Evolutionary conservation across 2,888 invertebrate species (phyloP).

Genomic region (Auanema sp.): DNA sequence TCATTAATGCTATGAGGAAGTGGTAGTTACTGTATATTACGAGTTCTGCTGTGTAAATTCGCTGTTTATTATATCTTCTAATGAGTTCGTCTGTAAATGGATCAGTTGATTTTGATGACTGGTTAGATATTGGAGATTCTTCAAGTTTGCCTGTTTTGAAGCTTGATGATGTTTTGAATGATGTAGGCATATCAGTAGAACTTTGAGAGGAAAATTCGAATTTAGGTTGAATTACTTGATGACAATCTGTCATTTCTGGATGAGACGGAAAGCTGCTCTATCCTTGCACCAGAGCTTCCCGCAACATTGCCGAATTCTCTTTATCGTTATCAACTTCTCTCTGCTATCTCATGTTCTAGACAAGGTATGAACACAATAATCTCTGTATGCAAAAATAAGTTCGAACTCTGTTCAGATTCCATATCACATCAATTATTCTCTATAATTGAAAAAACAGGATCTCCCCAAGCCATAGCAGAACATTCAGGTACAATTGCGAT

Average conservation of each 20-base stretch:
- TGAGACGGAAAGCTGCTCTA: slow-evolving; percentile 20
- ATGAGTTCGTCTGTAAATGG: slow-evolving; percentile 8
- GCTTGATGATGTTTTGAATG: slow-evolving; percentile 52
- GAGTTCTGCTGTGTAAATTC: too few species aligned
- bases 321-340: background rate
- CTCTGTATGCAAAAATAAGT: background rate
- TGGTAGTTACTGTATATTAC: too few species aligned
- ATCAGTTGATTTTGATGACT: slow-evolving; percentile 41
- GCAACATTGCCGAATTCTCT: too few species aligned
- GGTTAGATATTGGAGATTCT: slow-evolving; percentile 47
- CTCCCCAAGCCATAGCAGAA: slow-evolving; percentile 39
- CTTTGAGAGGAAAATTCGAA: too few species aligned
- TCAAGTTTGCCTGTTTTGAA: slow-evolving; percentile 43
- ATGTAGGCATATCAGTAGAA: slow-evolving; percentile 14
- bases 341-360: slow-evolving; percentile 1
- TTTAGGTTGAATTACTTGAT: slow-evolving; percentile 32
- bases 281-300: slow-evolving; percentile 3
- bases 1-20: too few species aligned
- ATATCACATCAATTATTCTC: slow-evolving; percentile 50
- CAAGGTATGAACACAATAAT: too few species aligned
- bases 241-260: slow-evolving; percentile 31
- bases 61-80: too few species aligned
- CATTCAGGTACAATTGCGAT: slow-evolving; percentile 44
- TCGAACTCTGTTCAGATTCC: slow-evolving; percentile 30
- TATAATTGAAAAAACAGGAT: slow-evolving; percentile 32